phyloP scores from a whole-genome alignment of 30 jellyfish, hydroid and myxozoan species.

The Phacellophora camtschatica region DNA sequence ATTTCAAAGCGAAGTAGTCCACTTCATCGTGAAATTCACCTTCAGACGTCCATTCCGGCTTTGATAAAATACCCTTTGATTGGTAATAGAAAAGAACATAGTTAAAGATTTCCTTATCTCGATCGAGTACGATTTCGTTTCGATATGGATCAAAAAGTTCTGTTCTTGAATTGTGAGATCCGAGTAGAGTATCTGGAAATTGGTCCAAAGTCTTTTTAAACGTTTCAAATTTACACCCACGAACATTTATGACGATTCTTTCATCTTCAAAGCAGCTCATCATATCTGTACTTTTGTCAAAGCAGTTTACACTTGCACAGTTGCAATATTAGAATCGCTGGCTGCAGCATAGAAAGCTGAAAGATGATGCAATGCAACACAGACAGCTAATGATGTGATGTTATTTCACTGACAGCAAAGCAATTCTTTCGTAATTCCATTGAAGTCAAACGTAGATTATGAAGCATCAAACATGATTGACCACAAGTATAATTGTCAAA shows the following conservation, averaged over 20 bases:
- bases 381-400: too few relatives aligned
- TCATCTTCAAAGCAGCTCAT: constrained; percentile 15
- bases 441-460: too few relatives aligned
- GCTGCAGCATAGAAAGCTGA: too few relatives aligned
- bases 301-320: too few relatives aligned
- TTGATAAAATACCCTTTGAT: constrained; percentile 60
- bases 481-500: too few relatives aligned
- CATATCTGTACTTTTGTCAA: neutral
- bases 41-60: constrained; percentile 43
- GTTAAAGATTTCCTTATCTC: constrained; percentile 42
- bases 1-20: constrained; percentile 5
- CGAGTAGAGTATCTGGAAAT: constrained; percentile 66
- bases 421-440: too few relatives aligned
- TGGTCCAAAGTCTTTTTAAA: constrained; percentile 16
- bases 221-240: constrained; percentile 63
- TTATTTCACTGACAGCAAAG: too few relatives aligned
- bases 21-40: constrained; percentile 37
- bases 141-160: constrained; percentile 2
- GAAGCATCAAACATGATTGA: too few relatives aligned
- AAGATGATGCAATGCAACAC: too few relatives aligned
- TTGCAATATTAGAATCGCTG: too few relatives aligned
- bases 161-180: constrained; percentile 22
- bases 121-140: constrained; percentile 27
- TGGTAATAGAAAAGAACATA: constrained; percentile 53
- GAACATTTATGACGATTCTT: constrained; percentile 43